Evolutionary conservation across 2,113 vertebrate species (phyloP), one percentile per base, ranked within the genome.

Genomic region (Catharus fuscescens): DNA sequence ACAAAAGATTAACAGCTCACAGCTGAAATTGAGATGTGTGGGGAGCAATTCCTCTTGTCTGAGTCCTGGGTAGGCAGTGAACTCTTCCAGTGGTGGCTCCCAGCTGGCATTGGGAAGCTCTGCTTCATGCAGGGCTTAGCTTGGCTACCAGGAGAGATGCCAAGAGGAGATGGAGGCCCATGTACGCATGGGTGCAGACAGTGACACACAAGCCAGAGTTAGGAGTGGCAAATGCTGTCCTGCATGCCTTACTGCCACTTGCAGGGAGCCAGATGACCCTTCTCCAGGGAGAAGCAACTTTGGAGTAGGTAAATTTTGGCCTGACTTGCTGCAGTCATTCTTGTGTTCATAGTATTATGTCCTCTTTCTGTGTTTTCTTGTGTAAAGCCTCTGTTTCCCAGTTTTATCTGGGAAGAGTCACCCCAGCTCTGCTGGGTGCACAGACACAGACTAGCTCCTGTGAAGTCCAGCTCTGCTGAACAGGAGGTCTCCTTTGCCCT

Each of bases 91-190:
- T 17, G 21, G 25, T 3, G 6, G 40, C 36, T 79, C 40, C 44
- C 38, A 52, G 42, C 20, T 31, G 26, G 18, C 50, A 52, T n/a
- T 28, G 50, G 29, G 54, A 45, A 73, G 26, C 19, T 73, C 42
- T 79, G n/a, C 21, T 62, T 74, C 48, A 20, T 0, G 0, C 2
- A 14, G 20, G n/a, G 19, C 53, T 86, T 36, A 28, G 32, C 34
- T 69, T 5, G 2, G 40, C 38, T 54, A 79, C 44, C 1, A 2
- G 44, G 34, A 54, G 31, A 74, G 54, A 32, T 47, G 44, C 44
- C 54, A 23, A 0, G 0, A 61, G 59, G 50, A 65, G 36, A 11
- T 34, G n/a, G 50, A 47, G 50, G 18, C 36, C 20, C 28, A 5
- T 0, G 3, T 72, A 34, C 15, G 18, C 12, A n/a, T 0, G 0